Evolutionary conservation across 2,797 vertebrate species (phyloP).

Genomic region (Coilia nasus): DNA sequence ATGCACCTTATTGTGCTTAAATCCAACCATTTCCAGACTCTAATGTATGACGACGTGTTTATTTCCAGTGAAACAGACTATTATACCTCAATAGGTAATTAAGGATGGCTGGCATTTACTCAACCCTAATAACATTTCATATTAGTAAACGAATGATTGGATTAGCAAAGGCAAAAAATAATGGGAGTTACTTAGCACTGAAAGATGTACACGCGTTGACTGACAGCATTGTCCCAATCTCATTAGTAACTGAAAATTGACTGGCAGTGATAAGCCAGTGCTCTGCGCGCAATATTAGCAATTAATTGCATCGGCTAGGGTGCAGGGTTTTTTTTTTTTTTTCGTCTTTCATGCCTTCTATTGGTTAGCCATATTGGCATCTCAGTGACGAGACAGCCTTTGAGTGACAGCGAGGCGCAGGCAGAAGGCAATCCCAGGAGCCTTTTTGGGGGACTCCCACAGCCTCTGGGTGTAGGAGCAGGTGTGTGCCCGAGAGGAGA

Average conservation of each 20-base stretch:
- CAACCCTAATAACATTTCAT: conserved; percentile 68
- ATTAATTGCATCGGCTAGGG: conserved; percentile 60
- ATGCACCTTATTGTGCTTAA: conserved; percentile 60
- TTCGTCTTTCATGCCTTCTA: conserved; percentile 27
- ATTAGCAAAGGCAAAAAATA: conserved; percentile 64
- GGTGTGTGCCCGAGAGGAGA: conserved; percentile 75
- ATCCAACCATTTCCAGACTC: conserved; percentile 70
- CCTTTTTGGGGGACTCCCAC: conserved; percentile 65
- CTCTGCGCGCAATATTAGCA: conserved; percentile 69
- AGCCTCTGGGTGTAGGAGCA: conserved; percentile 75
- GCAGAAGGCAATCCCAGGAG: conserved; percentile 44
- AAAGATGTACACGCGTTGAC: conserved; percentile 65
- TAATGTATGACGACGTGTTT: conserved; percentile 65
- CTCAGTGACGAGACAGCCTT: conserved; percentile 64
- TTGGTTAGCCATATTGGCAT: conserved; percentile 64
- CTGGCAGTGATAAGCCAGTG: conserved; percentile 73
- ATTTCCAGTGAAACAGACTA: conserved; percentile 64
- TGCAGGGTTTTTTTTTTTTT: conserved; percentile 48
- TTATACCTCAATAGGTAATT: conserved; percentile 75
- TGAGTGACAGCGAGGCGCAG: conserved; percentile 57
- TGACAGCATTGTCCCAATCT: conserved; percentile 77
- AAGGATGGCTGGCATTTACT: conserved; percentile 68
- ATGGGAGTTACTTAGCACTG: conserved; percentile 64
- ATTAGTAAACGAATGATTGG: conserved; percentile 71
- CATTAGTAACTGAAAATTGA: conserved; percentile 77